Evolutionary conservation across 2,888 invertebrate genomes (phyloP).

Genomic region (Mythimna vitellina): DNA sequence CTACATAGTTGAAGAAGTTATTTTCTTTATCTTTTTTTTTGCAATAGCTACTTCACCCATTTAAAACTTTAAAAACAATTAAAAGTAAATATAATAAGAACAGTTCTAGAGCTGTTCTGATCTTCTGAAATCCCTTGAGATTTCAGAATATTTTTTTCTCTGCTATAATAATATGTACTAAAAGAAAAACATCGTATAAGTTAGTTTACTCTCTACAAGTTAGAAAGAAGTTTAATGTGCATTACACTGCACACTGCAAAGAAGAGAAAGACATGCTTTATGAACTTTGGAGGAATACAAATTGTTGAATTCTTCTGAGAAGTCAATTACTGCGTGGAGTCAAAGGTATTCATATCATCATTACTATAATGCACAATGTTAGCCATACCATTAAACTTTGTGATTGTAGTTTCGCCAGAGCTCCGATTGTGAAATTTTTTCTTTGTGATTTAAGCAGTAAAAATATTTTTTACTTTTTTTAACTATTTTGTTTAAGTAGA

Average conservation of each 20-base stretch:
- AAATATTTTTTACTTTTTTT: conserved; percentile 40
- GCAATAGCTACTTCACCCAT: background rate
- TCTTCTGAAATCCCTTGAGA: too few species aligned
- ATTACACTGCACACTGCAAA: background rate
- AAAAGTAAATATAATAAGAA: background rate
- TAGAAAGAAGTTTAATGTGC: background rate
- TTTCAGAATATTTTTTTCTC: background rate
- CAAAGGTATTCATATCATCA: background rate
- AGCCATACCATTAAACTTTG: conserved; percentile 20
- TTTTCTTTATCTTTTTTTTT: too few species aligned
- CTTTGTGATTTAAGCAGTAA: conserved; percentile 46
- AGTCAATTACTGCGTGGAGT: background rate
- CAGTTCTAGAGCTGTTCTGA: background rate
- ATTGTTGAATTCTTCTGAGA: background rate
- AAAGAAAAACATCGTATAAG: background rate
- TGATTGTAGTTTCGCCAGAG: conserved; percentile 29
- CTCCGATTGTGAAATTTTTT: conserved; percentile 26
- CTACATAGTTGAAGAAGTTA: background rate
- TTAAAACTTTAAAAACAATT: background rate
- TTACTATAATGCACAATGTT: conserved; percentile 48
- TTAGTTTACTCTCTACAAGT: background rate
- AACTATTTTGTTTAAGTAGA: conserved; percentile 42
- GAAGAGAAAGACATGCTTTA: background rate
- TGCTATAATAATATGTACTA: background rate
- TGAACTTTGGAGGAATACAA: background rate